Conservation (phyloP, 1,140 invertebrate genomes). For the Saccostrea glomerata region DNA sequence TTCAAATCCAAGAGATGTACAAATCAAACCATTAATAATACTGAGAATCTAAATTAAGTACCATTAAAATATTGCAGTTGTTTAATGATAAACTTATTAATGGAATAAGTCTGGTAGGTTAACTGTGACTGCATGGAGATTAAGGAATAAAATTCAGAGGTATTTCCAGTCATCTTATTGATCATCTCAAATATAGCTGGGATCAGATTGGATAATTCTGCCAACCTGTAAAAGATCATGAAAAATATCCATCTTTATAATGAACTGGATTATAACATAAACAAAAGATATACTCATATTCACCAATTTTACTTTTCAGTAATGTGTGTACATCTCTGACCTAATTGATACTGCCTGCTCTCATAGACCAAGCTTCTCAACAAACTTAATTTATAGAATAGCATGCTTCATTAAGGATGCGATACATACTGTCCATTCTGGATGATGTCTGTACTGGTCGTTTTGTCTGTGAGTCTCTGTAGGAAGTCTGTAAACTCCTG, state of each 20-base stretch:
- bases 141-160: background rate
- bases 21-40: background rate
- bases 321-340: no score
- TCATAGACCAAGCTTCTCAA: no score
- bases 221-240: background rate
- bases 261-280: no score
- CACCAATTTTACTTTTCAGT: no score
- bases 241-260: background rate
- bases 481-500: constrained; percentile 48
- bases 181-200: constrained; percentile 19
- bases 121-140: background rate
- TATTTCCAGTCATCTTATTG: background rate
- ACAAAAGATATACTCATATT: no score
- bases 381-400: no score
- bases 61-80: background rate
- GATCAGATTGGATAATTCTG: background rate
- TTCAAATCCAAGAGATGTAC: background rate
- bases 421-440: constrained; percentile 13
- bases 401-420: no score
- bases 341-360: no score
- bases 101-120: background rate
- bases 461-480: constrained; percentile 29
- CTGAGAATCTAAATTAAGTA: background rate
- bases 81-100: background rate
- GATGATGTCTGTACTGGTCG: background rate